Percentiles rank a stretch among this genome's conserved stretches.
Conservation (phyloP, 1,140 invertebrate species). For the Gryon sp. region DNA sequence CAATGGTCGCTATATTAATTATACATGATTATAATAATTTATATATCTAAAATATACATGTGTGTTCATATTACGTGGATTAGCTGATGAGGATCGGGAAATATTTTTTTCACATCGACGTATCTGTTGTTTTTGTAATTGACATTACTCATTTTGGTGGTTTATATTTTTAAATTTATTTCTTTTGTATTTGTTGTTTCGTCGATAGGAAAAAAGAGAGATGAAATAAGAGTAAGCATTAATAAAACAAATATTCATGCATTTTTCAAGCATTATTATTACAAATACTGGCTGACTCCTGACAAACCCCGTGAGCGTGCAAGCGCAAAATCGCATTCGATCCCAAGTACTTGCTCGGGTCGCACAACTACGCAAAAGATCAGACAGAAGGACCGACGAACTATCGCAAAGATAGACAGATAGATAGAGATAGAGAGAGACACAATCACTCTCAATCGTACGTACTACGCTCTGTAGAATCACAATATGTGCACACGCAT, state of each 20-base stretch:
- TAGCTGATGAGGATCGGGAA: conserved; percentile 64
- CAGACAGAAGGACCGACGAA: conserved; percentile 62
- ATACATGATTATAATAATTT: conserved; percentile 71
- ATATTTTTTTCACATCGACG: conserved; percentile 54
- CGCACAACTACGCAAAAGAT: conserved; percentile 62
- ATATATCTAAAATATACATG: conserved; percentile 64
- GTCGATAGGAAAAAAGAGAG: conserved; percentile 67
- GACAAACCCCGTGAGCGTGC: conserved; percentile 79
- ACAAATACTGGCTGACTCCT: conserved; percentile 86
- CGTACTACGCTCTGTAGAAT: conserved; percentile 61
- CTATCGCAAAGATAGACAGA: conserved; percentile 59
- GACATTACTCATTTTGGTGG: conserved; percentile 2
- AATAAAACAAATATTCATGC: conserved; percentile 93
- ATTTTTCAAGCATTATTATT: conserved; percentile 92
- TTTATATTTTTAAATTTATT: conserved; percentile 22
- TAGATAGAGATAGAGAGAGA: conserved; percentile 59
- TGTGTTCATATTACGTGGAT: conserved; percentile 70
- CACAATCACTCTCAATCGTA: conserved; percentile 64
- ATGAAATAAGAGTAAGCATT: conserved; percentile 86
- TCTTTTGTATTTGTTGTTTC: conserved; percentile 29
- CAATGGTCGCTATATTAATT: conserved; percentile 73
- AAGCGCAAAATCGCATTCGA: conserved; percentile 79
- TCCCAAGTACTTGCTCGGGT: conserved; percentile 65
- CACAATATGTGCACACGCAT: conserved; percentile 54
- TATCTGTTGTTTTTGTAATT: conserved; percentile 3